Evolutionary conservation across 2,797 vertebrate species (phyloP).

Genomic region (Manis javanica): DNA sequence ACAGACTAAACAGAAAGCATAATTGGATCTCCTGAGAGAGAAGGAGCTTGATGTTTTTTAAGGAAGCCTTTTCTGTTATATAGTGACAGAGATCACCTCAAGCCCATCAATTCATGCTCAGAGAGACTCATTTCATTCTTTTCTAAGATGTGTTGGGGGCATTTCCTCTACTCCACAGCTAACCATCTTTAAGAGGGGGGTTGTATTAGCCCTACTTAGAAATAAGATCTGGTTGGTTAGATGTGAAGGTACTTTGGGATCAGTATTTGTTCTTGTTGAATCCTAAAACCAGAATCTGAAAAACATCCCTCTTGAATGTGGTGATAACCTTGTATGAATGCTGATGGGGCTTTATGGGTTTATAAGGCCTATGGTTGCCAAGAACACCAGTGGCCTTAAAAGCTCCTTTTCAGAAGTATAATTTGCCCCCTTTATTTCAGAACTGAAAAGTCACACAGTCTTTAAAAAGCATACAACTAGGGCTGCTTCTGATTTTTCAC

Average conservation of each 20-base stretch:
- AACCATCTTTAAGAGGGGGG: background rate
- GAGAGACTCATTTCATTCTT: background rate
- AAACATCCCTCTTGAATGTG: background rate
- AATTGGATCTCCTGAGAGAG: background rate
- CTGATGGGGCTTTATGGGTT: background rate
- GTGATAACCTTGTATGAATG: rapidly evolving
- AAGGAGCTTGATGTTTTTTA: background rate
- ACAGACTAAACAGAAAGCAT: background rate
- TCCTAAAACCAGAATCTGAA: background rate
- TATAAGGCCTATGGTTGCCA: background rate
- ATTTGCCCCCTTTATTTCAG: rapidly evolving
- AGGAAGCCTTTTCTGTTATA: background rate
- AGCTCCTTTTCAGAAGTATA: background rate
- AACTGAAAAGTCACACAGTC: background rate
- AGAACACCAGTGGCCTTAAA: background rate
- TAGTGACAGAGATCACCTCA: background rate
- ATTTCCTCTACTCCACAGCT: background rate
- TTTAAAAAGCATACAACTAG: background rate
- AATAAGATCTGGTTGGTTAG: background rate
- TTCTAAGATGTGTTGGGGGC: background rate
- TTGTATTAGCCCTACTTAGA: background rate
- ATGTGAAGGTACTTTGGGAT: background rate
- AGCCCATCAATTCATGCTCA: background rate
- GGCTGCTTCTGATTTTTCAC: background rate
- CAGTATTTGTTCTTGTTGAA: background rate